Conservation (phyloP, 1,140 invertebrate species). For the Centruroides vittatus region DNA sequence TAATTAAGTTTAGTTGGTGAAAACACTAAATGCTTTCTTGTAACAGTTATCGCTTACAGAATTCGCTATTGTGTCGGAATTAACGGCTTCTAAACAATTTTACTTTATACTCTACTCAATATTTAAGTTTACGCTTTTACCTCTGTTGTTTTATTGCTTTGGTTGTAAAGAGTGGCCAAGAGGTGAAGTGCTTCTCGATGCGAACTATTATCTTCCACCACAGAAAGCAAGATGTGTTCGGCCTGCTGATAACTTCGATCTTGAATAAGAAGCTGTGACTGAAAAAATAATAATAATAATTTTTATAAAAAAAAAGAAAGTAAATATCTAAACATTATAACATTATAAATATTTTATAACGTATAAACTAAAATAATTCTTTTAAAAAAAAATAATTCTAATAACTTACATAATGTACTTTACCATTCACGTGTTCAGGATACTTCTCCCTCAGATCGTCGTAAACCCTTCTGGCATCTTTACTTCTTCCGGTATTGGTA, state of each 20-base stretch:
- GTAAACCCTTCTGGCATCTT: conserved; percentile 18
- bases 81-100: too few species aligned
- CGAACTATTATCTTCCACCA: not conserved
- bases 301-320: not conserved
- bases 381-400: not conserved
- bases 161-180: conserved; percentile 16
- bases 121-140: conserved; percentile 3
- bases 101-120: too few species aligned
- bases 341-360: not conserved
- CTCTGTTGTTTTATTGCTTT: conserved; percentile 18
- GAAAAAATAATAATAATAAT: not conserved
- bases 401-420: conserved; percentile 24
- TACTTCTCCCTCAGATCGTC: conserved; percentile 15
- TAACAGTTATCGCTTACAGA: too few species aligned
- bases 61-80: too few species aligned
- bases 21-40: too few species aligned
- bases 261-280: conserved; percentile 20
- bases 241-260: conserved; percentile 15
- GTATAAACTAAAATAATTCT: not conserved
- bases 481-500: conserved; percentile 17
- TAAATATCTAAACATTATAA: not conserved
- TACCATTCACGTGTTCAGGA: conserved; percentile 21
- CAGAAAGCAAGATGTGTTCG: conserved; percentile 11
- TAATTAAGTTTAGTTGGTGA: too few species aligned
- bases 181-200: conserved; percentile 13